Evolutionary conservation across 2,113 vertebrate species (phyloP).

Genomic region (Lepus europaeus): DNA sequence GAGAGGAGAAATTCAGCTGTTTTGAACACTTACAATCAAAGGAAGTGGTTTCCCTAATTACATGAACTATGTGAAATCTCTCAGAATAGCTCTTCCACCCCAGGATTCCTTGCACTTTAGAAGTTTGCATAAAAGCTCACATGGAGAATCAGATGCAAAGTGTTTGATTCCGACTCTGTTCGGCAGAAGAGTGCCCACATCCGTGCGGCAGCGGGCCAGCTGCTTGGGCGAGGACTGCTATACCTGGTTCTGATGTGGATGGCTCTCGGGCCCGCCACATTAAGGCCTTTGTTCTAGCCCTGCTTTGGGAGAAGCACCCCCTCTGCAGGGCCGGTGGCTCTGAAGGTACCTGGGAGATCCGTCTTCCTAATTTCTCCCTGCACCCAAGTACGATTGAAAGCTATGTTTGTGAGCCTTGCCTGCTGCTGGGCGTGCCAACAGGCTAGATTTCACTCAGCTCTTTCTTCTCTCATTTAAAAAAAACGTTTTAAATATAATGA

Average conservation of each 20-base stretch:
- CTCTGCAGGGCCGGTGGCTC: constrained; percentile 81
- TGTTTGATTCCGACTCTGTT: constrained; percentile 93
- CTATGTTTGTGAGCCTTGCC: constrained; percentile 48
- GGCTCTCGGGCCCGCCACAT: constrained; percentile 84
- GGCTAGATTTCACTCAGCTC: constrained; percentile 18
- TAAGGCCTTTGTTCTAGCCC: constrained; percentile 84
- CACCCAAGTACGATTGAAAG: neutral
- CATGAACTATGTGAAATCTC: constrained; percentile 92
- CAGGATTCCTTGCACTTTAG: constrained; percentile 93
- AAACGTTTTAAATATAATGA: constrained; percentile 41
- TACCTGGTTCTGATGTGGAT: constrained; percentile 87
- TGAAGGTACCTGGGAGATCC: constrained; percentile 80
- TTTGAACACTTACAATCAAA: constrained; percentile 94
- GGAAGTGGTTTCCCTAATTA: constrained; percentile 94
- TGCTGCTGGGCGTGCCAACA: neutral
- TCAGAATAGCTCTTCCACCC: constrained; percentile 93
- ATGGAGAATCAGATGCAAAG: constrained; percentile 92
- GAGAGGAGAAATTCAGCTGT: constrained; percentile 92
- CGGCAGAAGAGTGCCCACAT: constrained; percentile 88
- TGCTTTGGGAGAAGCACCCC: constrained; percentile 80
- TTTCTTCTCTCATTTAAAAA: neutral
- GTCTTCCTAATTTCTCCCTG: constrained; percentile 30
- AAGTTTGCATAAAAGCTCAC: constrained; percentile 94
- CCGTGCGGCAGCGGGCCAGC: constrained; percentile 85
- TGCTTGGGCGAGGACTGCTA: constrained; percentile 86